Conservation (phyloP, 2,888 invertebrate species). For the Hymenopus coronatus region DNA sequence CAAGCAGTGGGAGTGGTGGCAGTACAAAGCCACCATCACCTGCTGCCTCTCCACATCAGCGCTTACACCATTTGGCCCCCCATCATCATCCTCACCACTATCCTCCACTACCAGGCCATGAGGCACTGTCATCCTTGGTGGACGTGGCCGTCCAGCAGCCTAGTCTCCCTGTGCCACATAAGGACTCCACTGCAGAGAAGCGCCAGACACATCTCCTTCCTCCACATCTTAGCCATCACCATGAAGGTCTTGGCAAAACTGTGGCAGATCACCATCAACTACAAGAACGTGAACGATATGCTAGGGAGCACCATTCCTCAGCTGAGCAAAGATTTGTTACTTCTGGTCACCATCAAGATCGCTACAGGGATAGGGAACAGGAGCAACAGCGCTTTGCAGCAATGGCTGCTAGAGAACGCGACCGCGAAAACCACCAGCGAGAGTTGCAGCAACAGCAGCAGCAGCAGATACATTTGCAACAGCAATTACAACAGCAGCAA, state of each 20-base stretch:
- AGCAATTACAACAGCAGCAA: constrained; percentile 39
- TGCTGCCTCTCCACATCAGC: constrained; percentile 27
- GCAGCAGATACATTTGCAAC: constrained; percentile 43
- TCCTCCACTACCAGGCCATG: constrained; percentile 62
- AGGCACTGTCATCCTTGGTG: constrained; percentile 83
- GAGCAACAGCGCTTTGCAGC: constrained; percentile 42
- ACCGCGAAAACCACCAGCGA: constrained; percentile 38
- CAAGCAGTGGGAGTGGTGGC: constrained; percentile 35
- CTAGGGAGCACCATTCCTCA: constrained; percentile 31
- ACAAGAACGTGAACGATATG: constrained; percentile 40
- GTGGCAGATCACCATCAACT: constrained; percentile 43
- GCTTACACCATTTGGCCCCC: constrained; percentile 41
- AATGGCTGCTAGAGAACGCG: constrained; percentile 41
- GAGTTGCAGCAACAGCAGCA: constrained; percentile 46
- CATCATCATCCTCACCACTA: constrained; percentile 51
- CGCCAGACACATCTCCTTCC: constrained; percentile 32
- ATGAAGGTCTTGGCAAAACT: constrained; percentile 58
- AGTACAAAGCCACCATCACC: constrained; percentile 32
- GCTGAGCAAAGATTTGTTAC: constrained; percentile 39
- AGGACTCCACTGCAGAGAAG: constrained; percentile 41
- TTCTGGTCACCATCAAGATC: constrained; percentile 37
- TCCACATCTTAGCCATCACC: constrained; percentile 35
- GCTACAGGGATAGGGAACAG: constrained; percentile 39
- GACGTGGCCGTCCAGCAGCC: constrained; percentile 91
- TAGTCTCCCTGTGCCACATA: constrained; percentile 74